Percentiles rank a stretch among this genome's conserved stretches.
Evolutionary conservation across 2,888 invertebrate genomes (phyloP).

Genomic region (Mesoligia furuncula): DNA sequence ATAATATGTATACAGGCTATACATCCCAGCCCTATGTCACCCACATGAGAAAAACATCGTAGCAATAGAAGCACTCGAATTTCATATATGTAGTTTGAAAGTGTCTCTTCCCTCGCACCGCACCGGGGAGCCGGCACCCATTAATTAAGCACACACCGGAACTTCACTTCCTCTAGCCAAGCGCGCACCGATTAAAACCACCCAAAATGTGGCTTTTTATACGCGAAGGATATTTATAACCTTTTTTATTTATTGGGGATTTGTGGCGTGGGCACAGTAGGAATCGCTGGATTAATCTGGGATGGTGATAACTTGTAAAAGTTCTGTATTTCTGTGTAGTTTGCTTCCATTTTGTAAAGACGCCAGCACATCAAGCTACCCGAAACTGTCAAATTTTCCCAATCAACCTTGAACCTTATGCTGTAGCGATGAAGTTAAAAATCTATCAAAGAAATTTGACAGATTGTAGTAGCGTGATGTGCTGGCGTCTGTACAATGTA

Average conservation of each 20-base stretch:
- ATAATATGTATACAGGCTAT: neutral
- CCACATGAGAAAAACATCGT: neutral
- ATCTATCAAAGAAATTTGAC: too few species aligned
- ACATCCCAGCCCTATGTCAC: neutral
- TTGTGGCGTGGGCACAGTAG: conserved; percentile 12
- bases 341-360: neutral
- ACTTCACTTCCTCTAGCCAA: conserved; percentile 66
- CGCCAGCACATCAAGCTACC: too few species aligned
- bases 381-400: too few species aligned
- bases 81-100: conserved; percentile 38
- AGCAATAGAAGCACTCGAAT: conserved; percentile 32
- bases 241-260: conserved; percentile 45
- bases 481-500: too few species aligned
- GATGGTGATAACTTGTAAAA: conserved; percentile 25
- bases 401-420: too few species aligned
- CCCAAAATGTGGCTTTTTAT: conserved; percentile 58
- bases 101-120: conserved; percentile 43
- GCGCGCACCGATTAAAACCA: conserved; percentile 62
- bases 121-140: conserved; percentile 48
- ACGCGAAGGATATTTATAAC: conserved; percentile 47
- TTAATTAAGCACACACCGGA: conserved; percentile 69
- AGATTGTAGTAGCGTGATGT: too few species aligned
- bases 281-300: conserved; percentile 8
- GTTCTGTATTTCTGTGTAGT: neutral
- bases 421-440: too few species aligned